A percentile compares a stretch with the other conserved stretches of the same genome.
Conservation (phyloP, 2,113 vertebrate genomes). For the Solenodon paradoxus region DNA sequence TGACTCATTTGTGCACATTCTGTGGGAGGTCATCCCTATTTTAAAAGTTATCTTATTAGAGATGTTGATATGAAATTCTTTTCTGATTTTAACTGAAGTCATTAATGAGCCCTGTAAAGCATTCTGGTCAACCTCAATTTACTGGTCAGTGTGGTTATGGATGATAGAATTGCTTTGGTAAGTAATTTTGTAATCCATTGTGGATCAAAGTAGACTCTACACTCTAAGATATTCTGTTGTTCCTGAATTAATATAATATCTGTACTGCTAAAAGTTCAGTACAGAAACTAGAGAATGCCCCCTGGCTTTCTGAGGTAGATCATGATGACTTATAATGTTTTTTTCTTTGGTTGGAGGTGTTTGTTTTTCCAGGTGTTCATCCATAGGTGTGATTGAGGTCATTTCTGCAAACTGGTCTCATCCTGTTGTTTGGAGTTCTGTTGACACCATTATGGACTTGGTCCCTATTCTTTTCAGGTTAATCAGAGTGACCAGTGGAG, state of each 20-base stretch:
- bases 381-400: neutral
- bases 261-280: neutral
- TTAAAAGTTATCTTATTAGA: neutral
- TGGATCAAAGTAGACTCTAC: neutral
- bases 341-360: neutral
- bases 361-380: neutral
- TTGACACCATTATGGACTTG: neutral
- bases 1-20: neutral
- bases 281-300: neutral
- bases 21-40: neutral
- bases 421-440: neutral
- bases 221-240: neutral
- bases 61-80: neutral
- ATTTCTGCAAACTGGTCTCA: neutral
- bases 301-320: neutral
- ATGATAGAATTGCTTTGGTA: neutral
- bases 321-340: neutral
- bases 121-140: neutral
- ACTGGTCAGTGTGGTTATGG: neutral
- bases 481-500: neutral
- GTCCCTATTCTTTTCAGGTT: neutral
- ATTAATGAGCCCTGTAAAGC: neutral
- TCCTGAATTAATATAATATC: neutral
- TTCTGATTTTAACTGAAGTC: neutral
- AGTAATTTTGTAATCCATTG: too few species aligned